Percentiles rank a stretch among this genome's conserved stretches.
Evolutionary conservation across 1,140 invertebrate species (phyloP).

Genomic region (Charaxes varanes): DNA sequence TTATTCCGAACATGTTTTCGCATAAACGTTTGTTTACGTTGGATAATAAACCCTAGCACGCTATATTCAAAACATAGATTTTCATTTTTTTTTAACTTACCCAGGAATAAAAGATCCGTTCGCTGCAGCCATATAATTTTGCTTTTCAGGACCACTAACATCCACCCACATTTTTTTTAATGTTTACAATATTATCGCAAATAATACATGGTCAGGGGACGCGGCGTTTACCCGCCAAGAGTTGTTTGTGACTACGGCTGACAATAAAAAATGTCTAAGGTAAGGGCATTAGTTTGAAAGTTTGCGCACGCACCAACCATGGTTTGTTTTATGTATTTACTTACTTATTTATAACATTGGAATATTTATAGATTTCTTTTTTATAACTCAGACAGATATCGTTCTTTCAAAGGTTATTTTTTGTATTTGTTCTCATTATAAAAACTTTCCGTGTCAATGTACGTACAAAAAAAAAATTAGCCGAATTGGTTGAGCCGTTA

Average conservation of each 20-base stretch:
- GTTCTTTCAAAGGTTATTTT: too few relatives aligned
- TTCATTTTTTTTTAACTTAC: constrained; percentile 59
- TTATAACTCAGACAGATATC: too few relatives aligned
- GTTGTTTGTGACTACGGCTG: constrained; percentile 26
- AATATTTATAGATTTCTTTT: too few relatives aligned
- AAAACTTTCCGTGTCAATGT: too few relatives aligned
- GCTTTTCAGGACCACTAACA: constrained; percentile 60
- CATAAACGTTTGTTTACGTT: too few relatives aligned
- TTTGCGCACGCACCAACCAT: constrained; percentile 28
- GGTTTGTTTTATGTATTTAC: not conserved
- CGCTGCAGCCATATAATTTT: constrained; percentile 59
- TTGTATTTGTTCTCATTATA: too few relatives aligned
- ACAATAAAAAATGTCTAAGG: constrained; percentile 15
- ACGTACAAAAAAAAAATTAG: too few relatives aligned
- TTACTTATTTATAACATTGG: too few relatives aligned
- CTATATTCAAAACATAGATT: too few relatives aligned
- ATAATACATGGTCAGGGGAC: constrained; percentile 34
- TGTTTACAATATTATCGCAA: constrained; percentile 30
- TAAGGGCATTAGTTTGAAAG: constrained; percentile 25
- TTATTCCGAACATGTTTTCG: too few relatives aligned
- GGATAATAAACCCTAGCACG: too few relatives aligned
- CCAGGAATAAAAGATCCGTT: constrained; percentile 71
- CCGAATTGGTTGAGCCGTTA: too few relatives aligned
- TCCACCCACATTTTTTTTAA: constrained; percentile 57
- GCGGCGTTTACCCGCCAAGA: constrained; percentile 21